phyloP scores from a whole-genome alignment of 1,140 invertebrate species.

The Drosophila auraria region DNA sequence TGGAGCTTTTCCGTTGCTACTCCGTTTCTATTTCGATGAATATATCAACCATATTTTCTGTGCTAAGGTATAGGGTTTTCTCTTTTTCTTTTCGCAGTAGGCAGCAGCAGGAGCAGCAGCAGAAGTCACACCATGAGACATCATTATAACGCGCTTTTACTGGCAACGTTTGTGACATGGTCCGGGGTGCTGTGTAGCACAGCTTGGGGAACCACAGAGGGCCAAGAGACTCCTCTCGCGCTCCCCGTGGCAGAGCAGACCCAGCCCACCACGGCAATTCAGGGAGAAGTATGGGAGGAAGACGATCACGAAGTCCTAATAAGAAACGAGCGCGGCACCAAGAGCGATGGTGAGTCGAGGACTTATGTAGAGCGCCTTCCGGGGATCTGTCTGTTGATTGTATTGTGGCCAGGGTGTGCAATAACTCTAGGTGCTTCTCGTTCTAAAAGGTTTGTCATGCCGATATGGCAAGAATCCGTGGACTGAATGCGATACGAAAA shows the following conservation, averaged over 20 bases:
- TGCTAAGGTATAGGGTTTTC: conserved; percentile 13
- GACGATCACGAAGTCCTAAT: conserved; percentile 91
- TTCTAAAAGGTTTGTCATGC: conserved; percentile 86
- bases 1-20: background rate
- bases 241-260: conserved; percentile 80
- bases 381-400: background rate
- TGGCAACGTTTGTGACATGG: conserved; percentile 62
- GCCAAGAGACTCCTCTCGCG: conserved; percentile 79
- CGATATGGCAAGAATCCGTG: conserved; percentile 93
- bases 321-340: conserved; percentile 90
- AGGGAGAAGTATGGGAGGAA: conserved; percentile 89
- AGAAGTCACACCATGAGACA: conserved; percentile 60
- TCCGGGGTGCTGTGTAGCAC: conserved; percentile 63
- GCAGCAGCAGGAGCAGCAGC: conserved; percentile 25
- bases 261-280: conserved; percentile 75
- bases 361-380: too few relatives aligned
- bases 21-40: background rate
- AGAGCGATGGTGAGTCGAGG: conserved; percentile 84
- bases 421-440: conserved; percentile 63
- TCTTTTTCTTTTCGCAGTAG: conserved; percentile 15
- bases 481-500: conserved; percentile 93
- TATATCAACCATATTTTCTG: conserved; percentile 17
- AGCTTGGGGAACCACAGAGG: conserved; percentile 78
- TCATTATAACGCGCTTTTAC: conserved; percentile 61
- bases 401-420: background rate